Conservation (phyloP, 2,113 vertebrate genomes). For the Menidia beryllina region DNA sequence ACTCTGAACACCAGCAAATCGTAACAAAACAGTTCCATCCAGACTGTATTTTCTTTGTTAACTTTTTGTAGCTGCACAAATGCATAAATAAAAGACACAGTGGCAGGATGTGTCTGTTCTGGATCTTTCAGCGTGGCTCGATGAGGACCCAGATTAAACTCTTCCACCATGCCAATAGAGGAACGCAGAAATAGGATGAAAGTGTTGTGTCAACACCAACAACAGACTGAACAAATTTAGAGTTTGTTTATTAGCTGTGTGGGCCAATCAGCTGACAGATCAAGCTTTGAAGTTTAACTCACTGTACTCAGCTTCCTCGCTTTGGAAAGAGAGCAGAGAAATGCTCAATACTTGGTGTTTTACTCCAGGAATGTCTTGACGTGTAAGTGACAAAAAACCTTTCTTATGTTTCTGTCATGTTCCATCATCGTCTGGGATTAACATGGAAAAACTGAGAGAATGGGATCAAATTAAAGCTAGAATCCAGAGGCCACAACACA, state of each 20-base stretch:
- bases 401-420: conserved; percentile 4
- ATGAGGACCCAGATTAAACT: background rate
- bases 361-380: conserved; percentile 5
- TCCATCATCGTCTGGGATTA: conserved; percentile 1
- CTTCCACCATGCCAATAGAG: conserved; percentile 15
- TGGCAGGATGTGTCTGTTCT: conserved; percentile 16
- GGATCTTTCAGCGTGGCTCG: background rate
- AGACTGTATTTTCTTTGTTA: background rate
- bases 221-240: conserved; percentile 25
- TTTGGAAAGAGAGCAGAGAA: conserved; percentile 20
- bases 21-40: too few species aligned
- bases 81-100: background rate
- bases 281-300: conserved; percentile 56
- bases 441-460: conserved; percentile 7
- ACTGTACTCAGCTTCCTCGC: conserved; percentile 4
- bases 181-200: conserved; percentile 45
- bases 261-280: conserved; percentile 49
- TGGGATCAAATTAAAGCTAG: conserved; percentile 1
- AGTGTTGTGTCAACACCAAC: conserved; percentile 57
- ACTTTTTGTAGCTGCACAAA: background rate
- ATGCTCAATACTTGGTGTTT: conserved; percentile 1
- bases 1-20: background rate
- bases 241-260: conserved; percentile 28
- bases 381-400: background rate
- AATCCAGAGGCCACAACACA: background rate